Percentiles rank a stretch among this genome's conserved stretches.
Conservation (phyloP, 2,113 vertebrate species). For the Pygoscelis adeliae region DNA sequence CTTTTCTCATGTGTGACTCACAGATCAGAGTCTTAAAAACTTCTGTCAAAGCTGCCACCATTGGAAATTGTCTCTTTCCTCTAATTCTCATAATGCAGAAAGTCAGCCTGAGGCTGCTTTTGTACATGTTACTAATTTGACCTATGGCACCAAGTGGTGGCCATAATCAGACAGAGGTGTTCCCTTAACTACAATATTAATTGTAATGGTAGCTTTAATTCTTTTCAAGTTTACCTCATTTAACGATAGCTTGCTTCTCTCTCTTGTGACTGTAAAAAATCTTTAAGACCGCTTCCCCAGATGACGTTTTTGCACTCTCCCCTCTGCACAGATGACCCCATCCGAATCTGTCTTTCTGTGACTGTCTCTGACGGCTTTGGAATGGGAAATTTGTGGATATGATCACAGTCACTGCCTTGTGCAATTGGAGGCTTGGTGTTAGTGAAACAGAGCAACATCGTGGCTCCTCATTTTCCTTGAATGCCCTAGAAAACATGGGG, state of each 20-base stretch:
- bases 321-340: neutral
- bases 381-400: neutral
- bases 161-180: neutral
- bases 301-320: neutral
- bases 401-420: neutral
- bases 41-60: neutral
- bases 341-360: neutral
- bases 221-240: neutral
- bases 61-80: neutral
- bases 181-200: neutral
- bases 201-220: neutral
- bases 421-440: neutral
- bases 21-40: neutral
- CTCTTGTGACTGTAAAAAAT: neutral
- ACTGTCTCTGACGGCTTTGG: neutral
- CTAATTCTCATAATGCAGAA: neutral
- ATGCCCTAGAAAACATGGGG: neutral
- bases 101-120: neutral
- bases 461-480: neutral
- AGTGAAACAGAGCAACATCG: neutral
- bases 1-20: neutral
- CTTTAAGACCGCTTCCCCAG: neutral
- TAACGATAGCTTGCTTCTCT: neutral
- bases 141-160: neutral
- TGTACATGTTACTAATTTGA: neutral